A percentile compares a stretch with the other conserved stretches of the same genome.
Evolutionary conservation across 2,888 invertebrate genomes (phyloP).

Genomic region (Macrophya annulata): DNA sequence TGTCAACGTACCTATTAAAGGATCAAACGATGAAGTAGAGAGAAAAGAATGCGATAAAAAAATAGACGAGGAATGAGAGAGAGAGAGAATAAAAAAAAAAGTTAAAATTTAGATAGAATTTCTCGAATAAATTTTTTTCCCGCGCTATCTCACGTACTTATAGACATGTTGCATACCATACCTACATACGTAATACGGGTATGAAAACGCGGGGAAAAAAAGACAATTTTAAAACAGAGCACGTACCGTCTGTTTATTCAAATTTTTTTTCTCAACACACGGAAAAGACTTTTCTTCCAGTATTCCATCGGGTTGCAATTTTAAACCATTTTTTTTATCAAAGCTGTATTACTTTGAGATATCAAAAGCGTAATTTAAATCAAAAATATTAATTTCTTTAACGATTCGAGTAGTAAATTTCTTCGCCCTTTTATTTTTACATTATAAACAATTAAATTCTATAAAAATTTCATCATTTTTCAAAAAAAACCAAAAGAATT

Average conservation of each 20-base stretch:
- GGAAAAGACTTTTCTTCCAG: slow-evolving; percentile 41
- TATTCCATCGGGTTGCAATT: slow-evolving; percentile 25
- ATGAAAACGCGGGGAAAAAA: slow-evolving; percentile 57
- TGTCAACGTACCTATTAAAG: slow-evolving; percentile 3
- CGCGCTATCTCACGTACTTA: neutral
- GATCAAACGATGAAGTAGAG: neutral
- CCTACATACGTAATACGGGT: too few species aligned
- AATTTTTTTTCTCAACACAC: slow-evolving; percentile 64
- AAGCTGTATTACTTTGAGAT: neutral
- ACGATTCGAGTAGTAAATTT: neutral
- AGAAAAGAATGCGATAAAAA: neutral
- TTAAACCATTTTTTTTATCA: slow-evolving; percentile 52
- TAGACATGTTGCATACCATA: neutral
- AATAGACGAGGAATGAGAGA: neutral
- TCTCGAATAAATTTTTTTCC: neutral
- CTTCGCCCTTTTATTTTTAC: too few species aligned
- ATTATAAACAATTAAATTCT: too few species aligned
- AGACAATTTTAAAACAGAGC: slow-evolving; percentile 67
- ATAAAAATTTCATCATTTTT: neutral
- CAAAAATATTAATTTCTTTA: neutral
- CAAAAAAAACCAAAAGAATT: neutral
- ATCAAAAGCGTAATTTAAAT: neutral
- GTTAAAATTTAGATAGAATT: neutral
- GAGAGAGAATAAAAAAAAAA: neutral
- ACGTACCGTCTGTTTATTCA: slow-evolving; percentile 71